Conservation (phyloP, 1,140 invertebrate species). For the Scaptomyza pallida region DNA sequence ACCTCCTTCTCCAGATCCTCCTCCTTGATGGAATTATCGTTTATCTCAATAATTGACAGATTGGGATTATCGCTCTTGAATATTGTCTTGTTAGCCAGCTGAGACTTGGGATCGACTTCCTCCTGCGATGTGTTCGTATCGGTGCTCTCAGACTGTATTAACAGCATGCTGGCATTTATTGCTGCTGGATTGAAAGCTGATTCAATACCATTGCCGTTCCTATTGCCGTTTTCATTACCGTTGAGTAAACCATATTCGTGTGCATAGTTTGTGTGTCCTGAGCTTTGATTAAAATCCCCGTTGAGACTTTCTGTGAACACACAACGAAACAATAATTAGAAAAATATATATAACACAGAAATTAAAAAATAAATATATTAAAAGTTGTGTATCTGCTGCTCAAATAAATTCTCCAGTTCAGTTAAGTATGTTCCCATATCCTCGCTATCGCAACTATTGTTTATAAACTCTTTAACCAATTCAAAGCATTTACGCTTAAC, state of each 20-base stretch:
- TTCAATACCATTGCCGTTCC: slow-evolving; percentile 13
- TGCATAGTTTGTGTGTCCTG: slow-evolving; percentile 25
- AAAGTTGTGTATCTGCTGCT: slow-evolving; percentile 16
- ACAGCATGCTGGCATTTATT: slow-evolving; percentile 69
- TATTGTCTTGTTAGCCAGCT: slow-evolving; percentile 84
- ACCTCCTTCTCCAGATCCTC: slow-evolving; percentile 74
- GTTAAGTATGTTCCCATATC: slow-evolving; percentile 29
- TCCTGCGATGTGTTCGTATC: slow-evolving; percentile 81
- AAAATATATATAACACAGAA: slow-evolving; percentile 9
- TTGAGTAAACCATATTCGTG: slow-evolving; percentile 24
- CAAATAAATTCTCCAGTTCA: slow-evolving; percentile 42
- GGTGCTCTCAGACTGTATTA: slow-evolving; percentile 75
- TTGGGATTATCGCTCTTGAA: slow-evolving; percentile 82
- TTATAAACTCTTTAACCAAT: slow-evolving; percentile 34
- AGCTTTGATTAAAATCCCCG: slow-evolving; percentile 54
- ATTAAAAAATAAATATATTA: slow-evolving; percentile 4
- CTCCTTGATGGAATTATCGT: slow-evolving; percentile 78
- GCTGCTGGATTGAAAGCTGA: slow-evolving; percentile 31
- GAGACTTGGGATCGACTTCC: slow-evolving; percentile 81
- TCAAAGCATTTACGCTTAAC: slow-evolving; percentile 47
- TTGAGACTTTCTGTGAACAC: slow-evolving; percentile 65
- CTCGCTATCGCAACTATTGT: neutral
- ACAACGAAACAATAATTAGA: neutral
- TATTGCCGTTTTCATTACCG: slow-evolving; percentile 9
- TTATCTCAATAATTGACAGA: slow-evolving; percentile 84